Percentiles rank a stretch among this genome's conserved stretches.
Evolutionary conservation across 2,888 invertebrate genomes (phyloP).

Genomic region (Belgica antarctica): DNA sequence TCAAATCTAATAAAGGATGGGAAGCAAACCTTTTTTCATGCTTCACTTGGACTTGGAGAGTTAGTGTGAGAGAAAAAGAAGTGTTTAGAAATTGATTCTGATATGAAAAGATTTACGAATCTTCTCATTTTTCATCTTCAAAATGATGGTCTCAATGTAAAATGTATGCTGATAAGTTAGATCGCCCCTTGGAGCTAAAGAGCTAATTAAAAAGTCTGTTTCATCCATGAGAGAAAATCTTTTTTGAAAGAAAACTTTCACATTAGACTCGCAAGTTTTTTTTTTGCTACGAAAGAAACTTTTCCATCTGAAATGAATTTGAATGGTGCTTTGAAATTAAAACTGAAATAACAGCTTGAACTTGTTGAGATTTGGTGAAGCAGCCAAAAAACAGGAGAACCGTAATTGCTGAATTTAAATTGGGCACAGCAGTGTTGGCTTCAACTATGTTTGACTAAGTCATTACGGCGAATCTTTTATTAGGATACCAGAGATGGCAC

Average conservation of each 20-base stretch:
- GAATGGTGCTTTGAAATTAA: no score
- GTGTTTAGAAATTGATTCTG: conserved; percentile 8
- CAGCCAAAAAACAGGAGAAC: not conserved
- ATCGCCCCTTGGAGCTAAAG: not conserved
- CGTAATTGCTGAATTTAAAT: not conserved
- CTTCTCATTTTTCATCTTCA: not conserved
- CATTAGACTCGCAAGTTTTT: not conserved
- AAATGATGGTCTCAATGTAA: not conserved
- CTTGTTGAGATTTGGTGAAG: not conserved
- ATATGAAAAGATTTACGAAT: not conserved
- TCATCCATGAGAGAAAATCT: not conserved
- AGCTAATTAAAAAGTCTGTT: not conserved
- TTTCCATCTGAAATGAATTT: no score
- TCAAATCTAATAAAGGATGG: not conserved
- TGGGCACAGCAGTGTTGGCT: not conserved
- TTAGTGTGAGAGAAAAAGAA: not conserved
- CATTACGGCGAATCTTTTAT: no score
- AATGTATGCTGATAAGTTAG: not conserved
- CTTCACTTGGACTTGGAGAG: no score
- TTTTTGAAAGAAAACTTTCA: not conserved
- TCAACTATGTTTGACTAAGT: no score
- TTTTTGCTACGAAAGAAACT: no score
- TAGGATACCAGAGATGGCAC: no score
- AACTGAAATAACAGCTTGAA: not conserved
- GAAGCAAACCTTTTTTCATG: not conserved